Evolutionary conservation across 1,140 invertebrate genomes (phyloP), one percentile per base, ranked within the genome.

Genomic region (Metopolophium dirhodum): DNA sequence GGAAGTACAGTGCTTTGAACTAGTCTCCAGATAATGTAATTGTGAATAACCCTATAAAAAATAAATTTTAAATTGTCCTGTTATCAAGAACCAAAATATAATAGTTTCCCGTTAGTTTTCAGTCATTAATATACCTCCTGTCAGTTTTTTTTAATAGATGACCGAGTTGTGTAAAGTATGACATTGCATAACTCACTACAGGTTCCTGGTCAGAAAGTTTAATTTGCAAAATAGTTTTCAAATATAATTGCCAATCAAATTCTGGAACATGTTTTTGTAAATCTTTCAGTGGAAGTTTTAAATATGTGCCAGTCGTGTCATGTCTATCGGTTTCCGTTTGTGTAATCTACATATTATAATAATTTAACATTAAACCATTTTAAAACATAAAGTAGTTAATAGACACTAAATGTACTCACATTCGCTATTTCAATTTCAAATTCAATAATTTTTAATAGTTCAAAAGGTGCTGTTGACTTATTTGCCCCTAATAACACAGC

Each of bases 11-110:
- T 93, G 9, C 97, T 96, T 96, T 97, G 97, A 30, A 98, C 96
- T 88, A 98, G 94, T 47, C 98, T 95, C 98, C 98, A 98, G 4
- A 98, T 95, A 45, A 98, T 96, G 94, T 98, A 98, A 95, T 98
- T 98, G 95, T 98, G 97, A 20, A 98, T 95, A 0, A 97, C 96
- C 93, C 97, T 97, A 95, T 7, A 95, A 94, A 94, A 93, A 95
- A 86, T 94, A 45, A 90, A 93, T 49, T 20, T 18, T 86, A 30
- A 45, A 86, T 47, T n/a, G 1, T n/a, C 26, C 14, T 77, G 61
- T 77, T 86, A 30, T 45, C 30, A 45, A 30, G 37, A 45, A 85
- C 8, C 9, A 45, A 85, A 85, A 85, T 85, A 45, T 45, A 26
- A 47, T 30, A 2, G 2, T 41, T 45, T 30, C 85, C 6, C 1